Base-by-base conservation (phyloP, 1,140 invertebrate species). In the Oscheius sp. region DNA sequence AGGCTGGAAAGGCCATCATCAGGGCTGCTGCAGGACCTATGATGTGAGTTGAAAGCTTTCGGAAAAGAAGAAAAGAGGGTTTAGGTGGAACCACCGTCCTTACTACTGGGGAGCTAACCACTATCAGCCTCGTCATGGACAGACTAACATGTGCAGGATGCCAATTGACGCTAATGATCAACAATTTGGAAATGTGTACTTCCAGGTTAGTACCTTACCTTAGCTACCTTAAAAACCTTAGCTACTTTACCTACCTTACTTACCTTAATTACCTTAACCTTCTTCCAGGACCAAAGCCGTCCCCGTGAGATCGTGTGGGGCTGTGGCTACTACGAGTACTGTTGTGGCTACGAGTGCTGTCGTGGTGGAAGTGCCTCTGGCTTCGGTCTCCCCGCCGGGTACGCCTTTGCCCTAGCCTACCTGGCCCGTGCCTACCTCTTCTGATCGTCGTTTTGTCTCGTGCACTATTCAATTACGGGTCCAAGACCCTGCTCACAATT, bases 1-100 rank as follows among this genome's bases (percentile, higher is more conserved):
- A 84, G 68, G 82, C 82, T 4, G 82, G 82, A 23, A 83, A 84
- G 70, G 62, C 45, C 15, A 70, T 83, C 31, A 84, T 83, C 31
- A 55, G 83, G 35, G 68, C 72, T 15, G 79, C 68, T 13, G 68
- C 77, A 15, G 29, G 75, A 1, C 82, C 82, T 20, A 83, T 83
- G 82, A 79, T 78, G 82, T 82, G 68, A 79, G 74, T 61, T 55
- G 1, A 23, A 1, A 46, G 23, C 4, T 1, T 74, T 73, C 15
- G 26, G 13, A 45, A 46, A 45, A 68, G 3, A 35, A 23, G 32
- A 52, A 55, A 23, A 29, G 32, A 28, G 42, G 61, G 61, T 80
- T 29, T 32, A 82, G 82, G 67, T 84, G 81, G 81, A 77, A 77
- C 64, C 76, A 76, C 63, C 74, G 81, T 0, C 68, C 68, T 13